Conservation (phyloP, 2,797 vertebrate species). For the Nasua narica region DNA sequence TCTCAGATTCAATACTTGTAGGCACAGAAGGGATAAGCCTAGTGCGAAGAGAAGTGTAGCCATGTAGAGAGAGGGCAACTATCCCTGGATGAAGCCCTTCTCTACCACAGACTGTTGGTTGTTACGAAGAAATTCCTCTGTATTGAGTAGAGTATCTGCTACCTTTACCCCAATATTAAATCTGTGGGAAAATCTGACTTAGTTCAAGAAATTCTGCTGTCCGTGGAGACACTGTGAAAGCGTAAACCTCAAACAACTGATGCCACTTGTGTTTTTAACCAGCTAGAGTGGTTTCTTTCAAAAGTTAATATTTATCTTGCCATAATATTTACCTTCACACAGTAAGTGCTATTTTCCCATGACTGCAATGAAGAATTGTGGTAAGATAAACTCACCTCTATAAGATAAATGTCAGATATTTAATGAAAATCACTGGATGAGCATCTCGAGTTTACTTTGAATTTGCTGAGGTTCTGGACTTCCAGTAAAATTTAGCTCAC, state of each 20-base stretch:
- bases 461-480: slow-evolving; percentile 48
- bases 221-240: slow-evolving; percentile 49
- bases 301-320: slow-evolving; percentile 76
- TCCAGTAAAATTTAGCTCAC: slow-evolving; percentile 33
- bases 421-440: slow-evolving; percentile 71
- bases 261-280: slow-evolving; percentile 64
- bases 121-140: neutral
- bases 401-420: slow-evolving; percentile 78
- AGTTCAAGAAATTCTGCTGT: slow-evolving; percentile 35
- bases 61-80: neutral
- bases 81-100: neutral
- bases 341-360: slow-evolving; percentile 67
- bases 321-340: slow-evolving; percentile 73
- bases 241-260: slow-evolving; percentile 51
- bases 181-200: slow-evolving; percentile 44
- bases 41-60: neutral
- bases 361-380: slow-evolving; percentile 68
- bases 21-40: neutral
- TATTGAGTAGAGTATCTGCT: neutral
- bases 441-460: slow-evolving; percentile 54
- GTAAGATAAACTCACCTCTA: slow-evolving; percentile 74
- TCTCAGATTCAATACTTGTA: neutral
- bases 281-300: slow-evolving; percentile 56
- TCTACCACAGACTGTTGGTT: neutral
- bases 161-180: neutral